Evolutionary conservation across 2,113 vertebrate species (phyloP).

Genomic region (Typhlomys cinereus): DNA sequence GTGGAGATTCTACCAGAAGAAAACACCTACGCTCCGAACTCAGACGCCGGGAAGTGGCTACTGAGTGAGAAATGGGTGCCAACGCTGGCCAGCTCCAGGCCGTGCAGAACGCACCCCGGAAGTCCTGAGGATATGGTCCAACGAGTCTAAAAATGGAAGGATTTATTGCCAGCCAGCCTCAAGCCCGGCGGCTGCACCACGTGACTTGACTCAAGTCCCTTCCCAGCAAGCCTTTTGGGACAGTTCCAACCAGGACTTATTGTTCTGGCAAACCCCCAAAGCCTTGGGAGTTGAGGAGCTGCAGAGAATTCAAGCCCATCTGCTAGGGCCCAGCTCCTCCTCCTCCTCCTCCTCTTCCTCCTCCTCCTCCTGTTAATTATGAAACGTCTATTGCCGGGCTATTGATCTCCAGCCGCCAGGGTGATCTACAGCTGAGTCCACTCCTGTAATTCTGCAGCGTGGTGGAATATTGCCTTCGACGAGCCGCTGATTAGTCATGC

Average conservation of each 20-base stretch:
- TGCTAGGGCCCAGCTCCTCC: background rate
- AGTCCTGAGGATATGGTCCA: background rate
- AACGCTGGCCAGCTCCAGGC: background rate
- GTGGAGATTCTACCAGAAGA: background rate
- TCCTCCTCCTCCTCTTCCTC: conserved; percentile 5
- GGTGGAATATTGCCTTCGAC: conserved; percentile 74
- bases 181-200: background rate
- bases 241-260: background rate
- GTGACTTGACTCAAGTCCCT: background rate
- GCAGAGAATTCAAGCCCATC: background rate
- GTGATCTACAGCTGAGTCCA: conserved; percentile 69
- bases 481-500: conserved; percentile 29
- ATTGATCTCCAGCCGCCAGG: conserved; percentile 78
- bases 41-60: background rate
- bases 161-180: background rate
- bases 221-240: conserved; percentile 26
- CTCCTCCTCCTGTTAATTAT: conserved; percentile 61
- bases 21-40: background rate
- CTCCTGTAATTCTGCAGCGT: conserved; percentile 59
- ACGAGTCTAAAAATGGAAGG: background rate
- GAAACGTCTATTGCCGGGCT: conserved; percentile 60
- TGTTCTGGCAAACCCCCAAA: conserved; percentile 40
- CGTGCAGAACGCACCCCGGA: background rate
- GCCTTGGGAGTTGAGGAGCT: background rate
- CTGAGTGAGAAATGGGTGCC: background rate